phyloP scores from a whole-genome alignment of 2,797 vertebrate genomes.

The Sebastes variabilis region DNA sequence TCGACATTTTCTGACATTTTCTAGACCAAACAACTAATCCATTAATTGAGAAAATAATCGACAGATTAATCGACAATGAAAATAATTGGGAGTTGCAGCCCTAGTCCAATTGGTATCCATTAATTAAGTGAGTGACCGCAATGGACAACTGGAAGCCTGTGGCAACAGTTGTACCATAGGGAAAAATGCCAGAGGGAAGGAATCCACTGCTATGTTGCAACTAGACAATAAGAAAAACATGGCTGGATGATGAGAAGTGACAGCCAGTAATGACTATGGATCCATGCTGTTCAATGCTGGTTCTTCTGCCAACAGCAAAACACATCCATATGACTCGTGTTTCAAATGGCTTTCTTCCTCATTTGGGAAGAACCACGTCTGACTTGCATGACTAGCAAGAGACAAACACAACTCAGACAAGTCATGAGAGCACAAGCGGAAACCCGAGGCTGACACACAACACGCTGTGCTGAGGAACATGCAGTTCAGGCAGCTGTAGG shows the following conservation, averaged over 20 bases:
- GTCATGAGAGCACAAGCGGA: constrained; percentile 37
- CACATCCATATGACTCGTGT: not conserved
- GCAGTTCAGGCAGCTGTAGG: constrained; percentile 63
- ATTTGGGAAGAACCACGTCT: not conserved
- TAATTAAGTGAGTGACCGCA: not conserved
- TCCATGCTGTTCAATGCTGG: constrained; percentile 25
- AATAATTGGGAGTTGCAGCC: no score
- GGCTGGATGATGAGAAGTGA: constrained; percentile 21
- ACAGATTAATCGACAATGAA: no score
- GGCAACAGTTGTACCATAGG: not conserved
- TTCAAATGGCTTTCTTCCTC: constrained; percentile 7
- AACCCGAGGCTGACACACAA: constrained; percentile 41
- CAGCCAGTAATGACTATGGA: constrained; percentile 18
- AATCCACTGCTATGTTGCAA: constrained; percentile 6
- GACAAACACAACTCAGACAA: constrained; percentile 22
- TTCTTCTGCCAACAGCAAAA: constrained; percentile 10
- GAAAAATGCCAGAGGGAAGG: constrained; percentile 2
- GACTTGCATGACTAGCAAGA: constrained; percentile 32
- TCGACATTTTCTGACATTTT: no score
- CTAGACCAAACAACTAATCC: no score
- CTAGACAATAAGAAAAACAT: not conserved
- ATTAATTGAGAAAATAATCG: no score
- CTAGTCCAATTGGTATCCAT: not conserved
- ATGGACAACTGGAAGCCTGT: not conserved
- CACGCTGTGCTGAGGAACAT: constrained; percentile 68